These are phyloP conservation scores for Myotis lucifugus DNA, from an alignment of 2,113 vertebrate genomes.

Conservation along the genomic window DNA sequence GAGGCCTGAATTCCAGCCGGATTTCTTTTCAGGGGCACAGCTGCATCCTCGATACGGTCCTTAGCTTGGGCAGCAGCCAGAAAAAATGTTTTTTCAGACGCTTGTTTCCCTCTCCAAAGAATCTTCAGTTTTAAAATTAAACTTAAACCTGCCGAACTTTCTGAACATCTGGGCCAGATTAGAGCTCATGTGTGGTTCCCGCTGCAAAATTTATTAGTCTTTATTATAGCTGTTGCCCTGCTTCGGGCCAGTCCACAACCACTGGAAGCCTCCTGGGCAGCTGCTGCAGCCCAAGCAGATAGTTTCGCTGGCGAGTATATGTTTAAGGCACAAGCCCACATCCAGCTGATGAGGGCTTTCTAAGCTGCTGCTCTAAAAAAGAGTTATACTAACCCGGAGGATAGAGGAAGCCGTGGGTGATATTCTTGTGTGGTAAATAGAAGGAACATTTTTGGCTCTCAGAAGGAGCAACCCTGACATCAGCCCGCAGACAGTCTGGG, in stretches of 20 bases:
- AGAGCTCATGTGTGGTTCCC: background rate
- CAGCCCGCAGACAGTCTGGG: slow-evolving; percentile 91
- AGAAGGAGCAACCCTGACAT: slow-evolving; percentile 88
- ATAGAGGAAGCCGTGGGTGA: slow-evolving; percentile 91
- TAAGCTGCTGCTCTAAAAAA: slow-evolving; percentile 85
- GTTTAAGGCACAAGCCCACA: slow-evolving; percentile 87
- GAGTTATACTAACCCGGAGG: slow-evolving; percentile 90
- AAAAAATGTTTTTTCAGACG: slow-evolving; percentile 3
- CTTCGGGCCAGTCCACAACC: slow-evolving; percentile 58
- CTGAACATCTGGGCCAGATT: slow-evolving; percentile 73
- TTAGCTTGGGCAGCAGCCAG: background rate
- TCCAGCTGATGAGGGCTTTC: slow-evolving; percentile 87
- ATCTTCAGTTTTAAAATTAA: slow-evolving; percentile 65
- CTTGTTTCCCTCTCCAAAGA: background rate
- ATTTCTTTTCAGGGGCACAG: background rate
- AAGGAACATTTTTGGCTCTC: slow-evolving; percentile 90
- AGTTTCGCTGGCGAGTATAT: slow-evolving; percentile 79
- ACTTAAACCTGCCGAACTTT: slow-evolving; percentile 57
- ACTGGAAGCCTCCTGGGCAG: slow-evolving; percentile 69
- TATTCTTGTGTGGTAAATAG: slow-evolving; percentile 81
- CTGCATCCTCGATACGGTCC: background rate
- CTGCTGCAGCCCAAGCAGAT: slow-evolving; percentile 72
- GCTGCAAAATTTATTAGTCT: slow-evolving; percentile 60
- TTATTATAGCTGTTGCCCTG: slow-evolving; percentile 42
- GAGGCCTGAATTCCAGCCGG: background rate